Evolutionary conservation across 2,113 vertebrate species (phyloP).

Genomic region (Cyanocitta stelleri): DNA sequence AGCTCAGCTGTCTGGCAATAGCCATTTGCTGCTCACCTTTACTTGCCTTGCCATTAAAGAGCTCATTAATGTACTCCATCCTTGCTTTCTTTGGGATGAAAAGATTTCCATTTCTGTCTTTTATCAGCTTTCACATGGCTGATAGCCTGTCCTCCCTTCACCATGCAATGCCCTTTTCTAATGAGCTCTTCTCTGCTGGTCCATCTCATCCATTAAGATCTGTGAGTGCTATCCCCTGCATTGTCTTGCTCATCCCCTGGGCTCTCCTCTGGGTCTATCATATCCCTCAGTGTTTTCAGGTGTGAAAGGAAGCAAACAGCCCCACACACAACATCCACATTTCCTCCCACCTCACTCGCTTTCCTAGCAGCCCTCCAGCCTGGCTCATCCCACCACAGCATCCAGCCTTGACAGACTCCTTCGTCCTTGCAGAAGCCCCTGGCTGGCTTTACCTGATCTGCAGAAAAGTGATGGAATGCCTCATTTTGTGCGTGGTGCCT

Average conservation of each 20-base stretch:
- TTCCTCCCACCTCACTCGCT: neutral
- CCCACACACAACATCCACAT: neutral
- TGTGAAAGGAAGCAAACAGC: neutral
- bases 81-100: neutral
- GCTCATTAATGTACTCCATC: conserved; percentile 22
- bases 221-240: neutral
- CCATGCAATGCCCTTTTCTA: neutral
- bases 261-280: neutral
- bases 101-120: conserved; percentile 45
- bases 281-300: neutral
- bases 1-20: neutral
- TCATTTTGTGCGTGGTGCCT: neutral
- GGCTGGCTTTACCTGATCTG: neutral
- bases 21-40: conserved; percentile 56
- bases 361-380: neutral
- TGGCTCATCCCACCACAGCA: neutral
- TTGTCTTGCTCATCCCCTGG: neutral
- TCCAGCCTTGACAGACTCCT: neutral
- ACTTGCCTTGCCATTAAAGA: conserved; percentile 10
- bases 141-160: neutral
- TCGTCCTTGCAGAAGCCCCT: neutral
- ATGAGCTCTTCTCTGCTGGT: conserved; percentile 15
- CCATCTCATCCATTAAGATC: conserved; percentile 8
- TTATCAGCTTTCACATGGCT: conserved; percentile 12
- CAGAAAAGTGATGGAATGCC: neutral